Evolutionary conservation across 1,140 invertebrate genomes (phyloP).

Genomic region (Scaptomyza graminum): DNA sequence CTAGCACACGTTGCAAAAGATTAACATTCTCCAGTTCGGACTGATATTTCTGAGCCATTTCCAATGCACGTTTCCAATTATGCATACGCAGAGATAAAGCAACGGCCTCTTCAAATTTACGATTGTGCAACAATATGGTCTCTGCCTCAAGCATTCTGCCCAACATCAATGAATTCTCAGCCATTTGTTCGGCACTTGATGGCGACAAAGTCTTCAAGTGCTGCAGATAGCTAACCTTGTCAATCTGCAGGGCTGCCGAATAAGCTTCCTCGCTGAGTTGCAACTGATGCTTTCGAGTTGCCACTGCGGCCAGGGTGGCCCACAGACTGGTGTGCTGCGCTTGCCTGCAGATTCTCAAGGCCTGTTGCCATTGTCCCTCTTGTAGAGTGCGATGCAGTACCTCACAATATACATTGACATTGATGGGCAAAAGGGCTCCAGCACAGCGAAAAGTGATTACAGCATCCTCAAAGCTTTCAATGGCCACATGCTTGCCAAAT

Average conservation of each 20-base stretch:
- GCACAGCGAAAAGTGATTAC: conserved; percentile 75
- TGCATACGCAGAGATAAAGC: conserved; percentile 92
- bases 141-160: conserved; percentile 93
- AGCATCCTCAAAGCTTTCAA: conserved; percentile 91
- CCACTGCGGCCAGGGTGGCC: conserved; percentile 94
- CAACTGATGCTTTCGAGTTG: conserved; percentile 90
- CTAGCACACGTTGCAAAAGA: conserved; percentile 91
- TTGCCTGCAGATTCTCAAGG: conserved; percentile 73
- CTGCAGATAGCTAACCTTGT: conserved; percentile 95
- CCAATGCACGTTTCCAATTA: conserved; percentile 94
- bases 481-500: conserved; percentile 89
- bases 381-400: conserved; percentile 74
- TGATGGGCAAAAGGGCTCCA: conserved; percentile 70
- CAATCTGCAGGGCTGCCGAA: conserved; percentile 93
- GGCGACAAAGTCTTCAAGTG: conserved; percentile 89
- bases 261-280: conserved; percentile 95
- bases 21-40: conserved; percentile 84
- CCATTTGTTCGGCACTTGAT: conserved; percentile 87
- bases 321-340: conserved; percentile 90
- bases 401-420: conserved; percentile 76
- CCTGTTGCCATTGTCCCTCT: conserved; percentile 79
- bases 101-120: conserved; percentile 90
- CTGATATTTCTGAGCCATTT: conserved; percentile 92
- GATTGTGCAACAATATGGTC: conserved; percentile 91
- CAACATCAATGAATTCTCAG: conserved; percentile 92